phyloP scores from a whole-genome alignment of 2,888 invertebrate genomes.

The Autographa pulchrina region DNA sequence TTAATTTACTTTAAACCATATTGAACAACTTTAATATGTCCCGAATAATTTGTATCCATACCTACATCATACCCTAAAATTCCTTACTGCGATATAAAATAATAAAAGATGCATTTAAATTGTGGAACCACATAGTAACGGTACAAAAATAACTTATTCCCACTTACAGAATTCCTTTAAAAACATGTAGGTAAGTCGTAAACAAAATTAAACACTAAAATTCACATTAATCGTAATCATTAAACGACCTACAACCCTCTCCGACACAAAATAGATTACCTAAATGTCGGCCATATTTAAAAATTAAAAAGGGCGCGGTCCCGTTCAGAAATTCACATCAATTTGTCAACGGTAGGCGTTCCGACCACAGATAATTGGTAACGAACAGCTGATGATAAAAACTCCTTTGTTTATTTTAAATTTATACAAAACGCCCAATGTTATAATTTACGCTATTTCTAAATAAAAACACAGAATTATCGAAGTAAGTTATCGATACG shows the following conservation, averaged over 20 bases:
- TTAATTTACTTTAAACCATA: background rate
- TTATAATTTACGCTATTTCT: constrained; percentile 49
- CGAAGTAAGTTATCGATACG: constrained; percentile 30
- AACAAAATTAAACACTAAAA: constrained; percentile 6
- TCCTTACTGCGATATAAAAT: background rate
- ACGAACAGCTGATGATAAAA: constrained; percentile 73
- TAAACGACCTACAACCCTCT: constrained; percentile 19
- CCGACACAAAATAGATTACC: constrained; percentile 42
- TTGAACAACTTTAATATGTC: background rate
- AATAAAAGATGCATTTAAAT: background rate
- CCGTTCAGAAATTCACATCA: constrained; percentile 66
- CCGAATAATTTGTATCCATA: background rate
- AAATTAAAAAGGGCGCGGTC: constrained; percentile 67
- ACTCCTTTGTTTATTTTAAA: constrained; percentile 69
- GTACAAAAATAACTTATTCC: background rate
- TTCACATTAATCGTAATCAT: constrained; percentile 7
- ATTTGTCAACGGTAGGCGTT: constrained; percentile 85
- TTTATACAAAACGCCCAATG: constrained; percentile 63
- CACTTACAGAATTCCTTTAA: background rate
- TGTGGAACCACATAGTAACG: background rate
- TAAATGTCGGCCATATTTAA: constrained; percentile 70
- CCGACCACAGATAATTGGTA: constrained; percentile 79
- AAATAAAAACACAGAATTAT: constrained; percentile 41
- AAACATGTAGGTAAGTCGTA: background rate
- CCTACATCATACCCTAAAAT: too few species aligned